Evolutionary conservation across 2,113 vertebrate genomes (phyloP), one percentile per base, ranked within the genome.

Genomic region (Epinephelus fuscoguttatus): DNA sequence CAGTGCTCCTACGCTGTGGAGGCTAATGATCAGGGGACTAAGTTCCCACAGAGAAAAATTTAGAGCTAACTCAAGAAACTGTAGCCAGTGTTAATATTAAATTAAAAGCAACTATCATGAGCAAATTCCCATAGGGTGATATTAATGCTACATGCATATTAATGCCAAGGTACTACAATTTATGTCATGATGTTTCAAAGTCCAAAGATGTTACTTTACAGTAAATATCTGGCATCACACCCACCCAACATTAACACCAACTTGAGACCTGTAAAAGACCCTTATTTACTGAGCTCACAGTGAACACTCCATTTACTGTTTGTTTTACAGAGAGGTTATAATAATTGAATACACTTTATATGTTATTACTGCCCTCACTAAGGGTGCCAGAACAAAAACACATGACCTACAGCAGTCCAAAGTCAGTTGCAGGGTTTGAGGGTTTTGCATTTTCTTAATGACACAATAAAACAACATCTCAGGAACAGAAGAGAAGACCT

Each of bases 11-110:
- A 40, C 2, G 21, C 23, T 27, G 71, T 12, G 53, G 33, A 60
- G 8, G 42, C 59, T 73, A 47, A 37, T 85, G 63, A 82, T 80
- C 82, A 60, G 23, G 50, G 9, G 60, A 63, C n/a, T 1, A 25
- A 55, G 47, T 59, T 69, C 15, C 49, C 59, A 63, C 11, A 78
- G 1, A 12, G 6, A 37, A 52, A 72, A 50, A 53, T 45, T 45
- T 12, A 45, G 42, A 12, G 52, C 33, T 23, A 53, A 50, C 21
- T 19, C 27, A 2, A 59, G 9, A 11, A 53, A 42, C 25, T 52
- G 14, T 4, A 49, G 13, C 56, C 49, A 21, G 3, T 23, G 4
- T 33, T 27, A 23, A 50, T 37, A 10, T 1, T 23, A 18, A 73
- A 66, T 5, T 8, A 50, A 59, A 10, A 71, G 47, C 33, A 33